Evolutionary conservation across 2,888 invertebrate genomes (phyloP).

Genomic region (Andrena marginata): DNA sequence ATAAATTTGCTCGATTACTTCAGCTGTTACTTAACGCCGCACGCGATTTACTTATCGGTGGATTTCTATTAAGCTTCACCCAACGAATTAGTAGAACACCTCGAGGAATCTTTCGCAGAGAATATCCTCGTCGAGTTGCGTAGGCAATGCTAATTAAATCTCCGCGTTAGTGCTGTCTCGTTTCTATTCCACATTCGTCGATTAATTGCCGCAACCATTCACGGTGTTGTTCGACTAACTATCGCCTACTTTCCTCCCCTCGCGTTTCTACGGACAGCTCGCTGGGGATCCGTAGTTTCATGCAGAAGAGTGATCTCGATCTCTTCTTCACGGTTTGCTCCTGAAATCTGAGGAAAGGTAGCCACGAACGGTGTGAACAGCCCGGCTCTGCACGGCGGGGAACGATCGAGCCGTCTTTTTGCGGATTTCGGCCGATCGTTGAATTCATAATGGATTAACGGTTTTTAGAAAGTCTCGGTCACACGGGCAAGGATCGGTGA

Average conservation of each 20-base stretch:
- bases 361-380: constrained; percentile 12
- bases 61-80: not conserved
- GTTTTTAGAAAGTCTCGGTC: constrained; percentile 80
- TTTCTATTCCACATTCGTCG: not conserved
- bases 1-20: not conserved
- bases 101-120: not conserved
- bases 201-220: constrained; percentile 3
- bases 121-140: constrained; percentile 5
- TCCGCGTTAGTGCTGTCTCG: not conserved
- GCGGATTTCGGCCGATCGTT: constrained; percentile 70
- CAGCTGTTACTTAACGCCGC: too few relatives aligned
- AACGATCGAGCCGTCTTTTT: constrained; percentile 27
- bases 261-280: constrained; percentile 20
- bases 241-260: constrained; percentile 9
- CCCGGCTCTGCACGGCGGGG: not conserved
- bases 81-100: too few relatives aligned
- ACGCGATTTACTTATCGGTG: not conserved
- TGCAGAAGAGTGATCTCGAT: not conserved
- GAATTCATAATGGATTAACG: constrained; percentile 80
- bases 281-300: not conserved
- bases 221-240: not conserved
- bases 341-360: not conserved
- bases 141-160: constrained; percentile 19
- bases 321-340: too few relatives aligned
- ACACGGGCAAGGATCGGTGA: too few relatives aligned